A percentile compares a stretch with the other conserved stretches of the same genome.
phyloP scores from a whole-genome alignment of 2,797 vertebrate genomes.

The Lindbergichthys nudifrons region DNA sequence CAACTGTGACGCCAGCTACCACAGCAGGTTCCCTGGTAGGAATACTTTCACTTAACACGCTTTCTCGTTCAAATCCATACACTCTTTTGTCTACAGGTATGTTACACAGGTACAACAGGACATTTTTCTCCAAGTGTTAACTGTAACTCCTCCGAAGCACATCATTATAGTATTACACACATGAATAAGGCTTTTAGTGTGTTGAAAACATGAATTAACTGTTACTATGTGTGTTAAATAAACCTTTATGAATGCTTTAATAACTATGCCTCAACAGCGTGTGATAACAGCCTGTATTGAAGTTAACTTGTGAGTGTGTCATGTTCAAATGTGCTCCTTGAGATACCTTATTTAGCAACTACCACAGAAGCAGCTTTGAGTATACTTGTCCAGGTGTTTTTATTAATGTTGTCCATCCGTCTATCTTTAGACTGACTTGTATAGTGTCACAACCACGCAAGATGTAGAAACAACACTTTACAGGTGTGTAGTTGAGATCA shows the following conservation, averaged over 20 bases:
- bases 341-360: too few relatives aligned
- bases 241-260: neutral
- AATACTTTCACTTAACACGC: slow-evolving; percentile 6
- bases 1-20: slow-evolving; percentile 95
- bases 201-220: neutral
- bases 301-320: too few relatives aligned
- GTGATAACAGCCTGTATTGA: too few relatives aligned
- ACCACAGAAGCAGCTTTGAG: too few relatives aligned
- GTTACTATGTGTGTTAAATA: neutral
- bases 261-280: too few relatives aligned
- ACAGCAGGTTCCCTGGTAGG: slow-evolving; percentile 99
- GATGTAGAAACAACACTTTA: too few relatives aligned
- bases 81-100: neutral
- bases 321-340: too few relatives aligned
- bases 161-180: neutral
- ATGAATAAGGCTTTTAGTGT: neutral
- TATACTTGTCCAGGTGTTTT: too few relatives aligned
- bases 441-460: too few relatives aligned
- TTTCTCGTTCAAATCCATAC: neutral
- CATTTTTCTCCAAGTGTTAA: neutral
- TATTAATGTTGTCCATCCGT: too few relatives aligned
- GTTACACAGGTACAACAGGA: neutral
- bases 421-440: too few relatives aligned
- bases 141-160: neutral
- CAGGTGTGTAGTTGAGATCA: too few relatives aligned